Percentiles rank a stretch among this genome's conserved stretches.
phyloP scores from a whole-genome alignment of 2,113 vertebrate species.

The Epinephelus fuscoguttatus region DNA sequence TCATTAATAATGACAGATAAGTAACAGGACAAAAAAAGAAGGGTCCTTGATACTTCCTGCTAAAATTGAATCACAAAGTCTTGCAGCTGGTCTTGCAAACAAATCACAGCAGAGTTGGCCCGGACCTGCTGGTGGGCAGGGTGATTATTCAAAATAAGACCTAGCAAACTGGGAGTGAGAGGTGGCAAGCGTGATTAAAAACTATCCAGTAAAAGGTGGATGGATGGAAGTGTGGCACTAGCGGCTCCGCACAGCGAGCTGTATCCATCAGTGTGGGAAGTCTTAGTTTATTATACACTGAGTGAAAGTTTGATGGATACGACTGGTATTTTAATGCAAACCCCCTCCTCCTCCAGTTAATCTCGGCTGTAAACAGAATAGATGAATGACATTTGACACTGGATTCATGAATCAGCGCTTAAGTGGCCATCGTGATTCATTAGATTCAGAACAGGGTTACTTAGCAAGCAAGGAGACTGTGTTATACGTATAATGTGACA shows the following conservation, averaged over 20 bases:
- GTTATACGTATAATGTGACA: background rate
- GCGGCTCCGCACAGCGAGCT: background rate
- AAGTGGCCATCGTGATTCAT: conserved; percentile 12
- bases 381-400: conserved; percentile 35
- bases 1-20: conserved; percentile 9
- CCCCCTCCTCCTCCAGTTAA: background rate
- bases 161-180: background rate
- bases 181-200: background rate
- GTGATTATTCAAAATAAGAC: conserved; percentile 5
- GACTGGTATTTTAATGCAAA: conserved; percentile 1
- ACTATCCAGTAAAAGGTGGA: background rate
- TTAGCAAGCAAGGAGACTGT: background rate
- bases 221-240: background rate
- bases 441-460: conserved; percentile 21
- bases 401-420: conserved; percentile 11
- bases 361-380: conserved; percentile 14
- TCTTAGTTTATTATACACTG: conserved; percentile 7
- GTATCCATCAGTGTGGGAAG: background rate
- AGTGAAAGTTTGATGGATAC: conserved; percentile 22
- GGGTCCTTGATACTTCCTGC: background rate
- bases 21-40: background rate
- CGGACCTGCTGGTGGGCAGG: background rate
- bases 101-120: background rate
- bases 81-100: background rate
- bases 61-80: background rate